These are phyloP conservation scores for Eulemur macaco DNA, from an alignment of 2,113 vertebrate genomes.

Conservation along the genomic window DNA sequence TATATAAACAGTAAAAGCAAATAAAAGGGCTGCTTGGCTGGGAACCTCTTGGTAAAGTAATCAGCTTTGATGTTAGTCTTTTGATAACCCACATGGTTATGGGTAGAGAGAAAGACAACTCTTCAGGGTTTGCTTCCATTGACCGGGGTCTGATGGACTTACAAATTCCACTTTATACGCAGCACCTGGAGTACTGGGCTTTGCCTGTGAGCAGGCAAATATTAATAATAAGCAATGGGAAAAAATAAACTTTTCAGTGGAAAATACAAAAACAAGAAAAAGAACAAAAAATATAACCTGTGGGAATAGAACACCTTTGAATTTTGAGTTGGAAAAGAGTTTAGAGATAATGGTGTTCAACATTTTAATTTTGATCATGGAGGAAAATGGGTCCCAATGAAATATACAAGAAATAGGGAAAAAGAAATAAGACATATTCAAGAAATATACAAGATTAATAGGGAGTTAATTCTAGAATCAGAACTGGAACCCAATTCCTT, in stretches of 20 bases:
- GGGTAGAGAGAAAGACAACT: conserved; percentile 69
- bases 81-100: conserved; percentile 79
- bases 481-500: neutral
- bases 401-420: conserved; percentile 19
- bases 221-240: neutral
- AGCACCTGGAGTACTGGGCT: neutral
- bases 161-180: conserved; percentile 70
- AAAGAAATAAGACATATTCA: neutral
- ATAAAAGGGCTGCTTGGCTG: conserved; percentile 79
- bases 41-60: conserved; percentile 81
- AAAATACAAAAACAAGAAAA: conserved; percentile 16
- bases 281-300: neutral
- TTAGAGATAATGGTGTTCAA: neutral
- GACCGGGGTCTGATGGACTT: conserved; percentile 64
- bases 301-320: neutral
- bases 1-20: conserved; percentile 78
- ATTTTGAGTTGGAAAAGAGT: conserved; percentile 12
- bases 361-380: conserved; percentile 23
- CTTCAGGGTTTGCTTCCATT: conserved; percentile 74
- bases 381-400: neutral
- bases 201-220: neutral
- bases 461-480: neutral
- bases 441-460: neutral
- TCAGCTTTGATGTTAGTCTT: conserved; percentile 85
- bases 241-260: neutral